Conservation (phyloP, 1,140 invertebrate species). For the Drosophila eugracilis region DNA sequence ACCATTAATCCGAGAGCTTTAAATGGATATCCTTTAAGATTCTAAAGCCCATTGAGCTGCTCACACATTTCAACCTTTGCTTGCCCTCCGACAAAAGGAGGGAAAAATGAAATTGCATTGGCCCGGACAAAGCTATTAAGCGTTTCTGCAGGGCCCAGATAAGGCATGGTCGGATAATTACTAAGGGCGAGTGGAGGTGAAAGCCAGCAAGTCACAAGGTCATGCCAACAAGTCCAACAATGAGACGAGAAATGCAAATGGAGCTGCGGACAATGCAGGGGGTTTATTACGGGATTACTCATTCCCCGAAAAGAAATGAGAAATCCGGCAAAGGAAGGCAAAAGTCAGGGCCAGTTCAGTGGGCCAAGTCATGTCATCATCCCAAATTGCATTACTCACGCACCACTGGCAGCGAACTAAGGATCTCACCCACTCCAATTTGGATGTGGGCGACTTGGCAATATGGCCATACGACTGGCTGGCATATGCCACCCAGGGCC, state of each 20-base stretch:
- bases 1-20: constrained; percentile 47
- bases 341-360: constrained; percentile 42
- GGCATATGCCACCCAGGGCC: constrained; percentile 26
- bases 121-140: constrained; percentile 32
- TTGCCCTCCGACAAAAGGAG: not conserved
- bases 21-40: constrained; percentile 30
- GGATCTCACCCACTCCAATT: constrained; percentile 22
- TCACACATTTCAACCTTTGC: constrained; percentile 5
- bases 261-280: constrained; percentile 25
- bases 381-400: constrained; percentile 71
- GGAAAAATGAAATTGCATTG: constrained; percentile 43
- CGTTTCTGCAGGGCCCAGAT: constrained; percentile 27
- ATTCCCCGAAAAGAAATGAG: not conserved
- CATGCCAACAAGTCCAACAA: constrained; percentile 8
- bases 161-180: constrained; percentile 30
- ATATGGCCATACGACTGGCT: constrained; percentile 3
- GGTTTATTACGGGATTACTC: constrained; percentile 14
- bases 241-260: constrained; percentile 44
- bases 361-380: constrained; percentile 39
- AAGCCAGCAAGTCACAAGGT: constrained; percentile 10
- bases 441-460: constrained; percentile 17
- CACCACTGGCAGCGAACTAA: constrained; percentile 52
- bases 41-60: constrained; percentile 6
- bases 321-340: constrained; percentile 25
- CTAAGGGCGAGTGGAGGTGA: constrained; percentile 5